Evolutionary conservation across 2,113 vertebrate genomes (phyloP), one percentile per base, ranked within the genome.

Genomic region (Datnioides undecimradiatus): DNA sequence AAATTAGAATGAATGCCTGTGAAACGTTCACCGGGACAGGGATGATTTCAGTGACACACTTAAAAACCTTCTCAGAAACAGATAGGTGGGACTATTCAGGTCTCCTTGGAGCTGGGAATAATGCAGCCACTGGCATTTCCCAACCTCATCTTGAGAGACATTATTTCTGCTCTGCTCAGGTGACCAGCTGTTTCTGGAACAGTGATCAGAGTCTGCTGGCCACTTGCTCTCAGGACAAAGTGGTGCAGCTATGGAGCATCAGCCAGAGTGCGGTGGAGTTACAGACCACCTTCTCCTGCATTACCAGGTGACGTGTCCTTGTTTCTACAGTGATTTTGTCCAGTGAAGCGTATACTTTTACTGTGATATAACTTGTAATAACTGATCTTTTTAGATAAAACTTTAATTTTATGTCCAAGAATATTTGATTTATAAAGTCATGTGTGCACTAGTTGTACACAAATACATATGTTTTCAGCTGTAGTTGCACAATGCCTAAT

Each of bases 191-290:
- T 85, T 90, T 70, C 62, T 96, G 95, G 95, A 95, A 87, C 83
- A 84, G 60, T 67, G 94, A 94, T 43, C 94, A 94, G 69, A 92
- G 74, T 79, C 77, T 96, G 59, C 65, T 96, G 73, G 94, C 93
- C 41, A 95, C 94, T 0, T 92, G 94, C 67, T 94, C 93, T 71
- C 94, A 95, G 87, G 95, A 96, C 76, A 95, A 94, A 40, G 94
- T 94, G 11, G 93, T 95, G 52, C 93, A 95, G 13, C 79, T 96
- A 12, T 96, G 95, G 95, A 92, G 88, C 73, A 55, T 96, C 74
- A 91, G 86, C 63, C 92, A 92, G 54, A 93, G 74, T n/a, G n/a
- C n/a, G 79, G 3, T 91, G 16, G 94, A 95, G 40, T 76, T 95
- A 79, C 93, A 94, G 59, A 90, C 89, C 80, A 95, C 93, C 59